These are phyloP conservation scores for Sphaerophoria taeniata DNA, from an alignment of 2,888 invertebrate species.

Conservation along the genomic window DNA sequence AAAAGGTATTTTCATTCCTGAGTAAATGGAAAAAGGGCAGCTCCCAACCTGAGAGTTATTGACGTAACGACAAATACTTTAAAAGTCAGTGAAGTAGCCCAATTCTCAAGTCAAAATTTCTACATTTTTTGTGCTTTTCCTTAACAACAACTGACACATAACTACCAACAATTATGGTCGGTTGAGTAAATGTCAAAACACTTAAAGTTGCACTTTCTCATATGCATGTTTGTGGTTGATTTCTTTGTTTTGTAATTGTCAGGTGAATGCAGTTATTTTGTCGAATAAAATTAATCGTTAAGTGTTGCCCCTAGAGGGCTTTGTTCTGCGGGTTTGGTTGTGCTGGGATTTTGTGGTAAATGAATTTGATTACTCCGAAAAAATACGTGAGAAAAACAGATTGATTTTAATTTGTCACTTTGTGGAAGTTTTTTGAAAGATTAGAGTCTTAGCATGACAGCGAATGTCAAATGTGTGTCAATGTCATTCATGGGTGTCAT, in stretches of 20 bases:
- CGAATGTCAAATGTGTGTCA: neutral
- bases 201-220: conserved; percentile 20
- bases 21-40: conserved; percentile 1
- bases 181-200: neutral
- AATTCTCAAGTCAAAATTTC: neutral
- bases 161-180: neutral
- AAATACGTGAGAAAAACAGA: neutral
- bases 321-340: neutral
- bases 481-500: neutral
- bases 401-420: conserved; percentile 4
- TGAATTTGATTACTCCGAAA: neutral
- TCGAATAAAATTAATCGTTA: neutral
- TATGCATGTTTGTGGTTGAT: conserved; percentile 6
- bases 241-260: neutral
- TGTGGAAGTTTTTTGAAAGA: neutral
- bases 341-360: neutral
- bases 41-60: neutral
- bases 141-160: neutral
- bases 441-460: neutral
- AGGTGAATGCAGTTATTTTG: conserved; percentile 18
- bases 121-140: conserved; percentile 15
- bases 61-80: neutral
- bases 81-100: neutral
- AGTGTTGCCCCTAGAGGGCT: neutral
- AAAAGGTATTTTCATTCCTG: conserved; percentile 44